phyloP scores from a whole-genome alignment of 1,140 invertebrate genomes.

The Semibalanus balanoides region DNA sequence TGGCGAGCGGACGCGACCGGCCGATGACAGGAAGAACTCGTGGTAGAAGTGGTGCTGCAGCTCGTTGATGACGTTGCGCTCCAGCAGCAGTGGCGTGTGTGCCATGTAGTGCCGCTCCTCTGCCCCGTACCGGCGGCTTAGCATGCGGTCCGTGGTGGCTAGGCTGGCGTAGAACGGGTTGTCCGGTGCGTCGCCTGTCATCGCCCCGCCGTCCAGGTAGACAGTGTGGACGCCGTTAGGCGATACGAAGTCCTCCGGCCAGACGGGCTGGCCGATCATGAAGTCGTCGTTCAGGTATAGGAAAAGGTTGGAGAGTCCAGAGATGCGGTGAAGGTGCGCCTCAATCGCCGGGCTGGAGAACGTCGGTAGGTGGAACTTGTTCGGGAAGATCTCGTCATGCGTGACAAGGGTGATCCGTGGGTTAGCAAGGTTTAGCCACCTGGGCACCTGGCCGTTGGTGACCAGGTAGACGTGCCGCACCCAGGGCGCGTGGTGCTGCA shows the following conservation, averaged over 20 bases:
- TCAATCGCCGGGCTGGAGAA: slow-evolving; percentile 65
- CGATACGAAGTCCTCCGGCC: slow-evolving; percentile 54
- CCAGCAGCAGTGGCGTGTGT: slow-evolving; percentile 56
- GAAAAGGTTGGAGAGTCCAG: slow-evolving; percentile 61
- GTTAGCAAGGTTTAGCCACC: slow-evolving; percentile 64
- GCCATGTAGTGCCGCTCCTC: slow-evolving; percentile 59
- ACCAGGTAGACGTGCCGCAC: slow-evolving; percentile 62
- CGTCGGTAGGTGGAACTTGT: slow-evolving; percentile 53
- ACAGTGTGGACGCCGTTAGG: slow-evolving; percentile 10
- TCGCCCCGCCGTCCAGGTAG: background rate
- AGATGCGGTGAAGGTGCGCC: slow-evolving; percentile 53
- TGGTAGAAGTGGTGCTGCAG: slow-evolving; percentile 47
- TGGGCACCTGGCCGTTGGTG: slow-evolving; percentile 73
- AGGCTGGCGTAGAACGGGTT: slow-evolving; percentile 64
- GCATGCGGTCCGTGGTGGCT: slow-evolving; percentile 55
- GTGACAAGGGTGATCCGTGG: slow-evolving; percentile 50
- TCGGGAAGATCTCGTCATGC: slow-evolving; percentile 54
- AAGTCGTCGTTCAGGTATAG: slow-evolving; percentile 78
- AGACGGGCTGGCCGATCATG: slow-evolving; percentile 55
- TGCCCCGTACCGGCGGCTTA: slow-evolving; percentile 64
- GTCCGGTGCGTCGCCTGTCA: slow-evolving; percentile 45
- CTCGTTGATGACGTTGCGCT: slow-evolving; percentile 46
- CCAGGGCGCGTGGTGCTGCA: slow-evolving; percentile 69
- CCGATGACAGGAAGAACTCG: slow-evolving; percentile 50
- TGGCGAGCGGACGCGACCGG: slow-evolving; percentile 46